Evolutionary conservation across 92 coral and sea anemone genomes (phyloP).

Genomic region (Muricea muricata): DNA sequence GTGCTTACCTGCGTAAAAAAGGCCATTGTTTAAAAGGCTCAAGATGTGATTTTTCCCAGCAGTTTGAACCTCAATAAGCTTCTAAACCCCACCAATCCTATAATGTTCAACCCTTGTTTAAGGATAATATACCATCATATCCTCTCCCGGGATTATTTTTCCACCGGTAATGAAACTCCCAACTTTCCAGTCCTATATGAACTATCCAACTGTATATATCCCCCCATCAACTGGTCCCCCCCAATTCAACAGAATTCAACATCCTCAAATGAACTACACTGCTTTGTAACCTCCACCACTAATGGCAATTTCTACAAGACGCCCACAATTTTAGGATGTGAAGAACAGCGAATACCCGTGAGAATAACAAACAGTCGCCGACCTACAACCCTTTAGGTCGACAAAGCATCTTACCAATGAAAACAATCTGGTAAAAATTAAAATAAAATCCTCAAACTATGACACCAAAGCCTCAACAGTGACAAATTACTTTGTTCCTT

Average conservation of each 20-base stretch:
- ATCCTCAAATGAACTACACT: not conserved
- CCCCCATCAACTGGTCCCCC: conserved; percentile 1
- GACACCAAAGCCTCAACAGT: not conserved
- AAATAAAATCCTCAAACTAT: not conserved
- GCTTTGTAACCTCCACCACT: not conserved
- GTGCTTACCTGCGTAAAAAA: not conserved
- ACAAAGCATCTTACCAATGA: too few species aligned
- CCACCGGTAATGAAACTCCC: not conserved
- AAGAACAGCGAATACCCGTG: too few species aligned
- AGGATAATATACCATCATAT: not conserved
- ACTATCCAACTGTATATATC: not conserved
- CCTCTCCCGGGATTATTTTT: not conserved
- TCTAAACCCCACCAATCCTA: not conserved
- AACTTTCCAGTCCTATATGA: not conserved
- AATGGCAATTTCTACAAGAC: conserved; percentile 21
- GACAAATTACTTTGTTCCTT: not conserved
- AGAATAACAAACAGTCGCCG: too few species aligned
- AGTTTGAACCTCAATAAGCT: not conserved
- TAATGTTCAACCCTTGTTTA: not conserved
- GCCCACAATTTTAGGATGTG: not conserved
- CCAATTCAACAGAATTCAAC: not conserved
- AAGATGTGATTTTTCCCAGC: not conserved
- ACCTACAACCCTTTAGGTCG: too few species aligned
- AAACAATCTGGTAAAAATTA: too few species aligned
- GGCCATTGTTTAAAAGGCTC: not conserved